A percentile compares a stretch with the other conserved stretches of the same genome.
These are phyloP conservation scores for Phragmatobia fuliginosa DNA, from an alignment of 2,888 invertebrate genomes.

Conservation along the genomic window DNA sequence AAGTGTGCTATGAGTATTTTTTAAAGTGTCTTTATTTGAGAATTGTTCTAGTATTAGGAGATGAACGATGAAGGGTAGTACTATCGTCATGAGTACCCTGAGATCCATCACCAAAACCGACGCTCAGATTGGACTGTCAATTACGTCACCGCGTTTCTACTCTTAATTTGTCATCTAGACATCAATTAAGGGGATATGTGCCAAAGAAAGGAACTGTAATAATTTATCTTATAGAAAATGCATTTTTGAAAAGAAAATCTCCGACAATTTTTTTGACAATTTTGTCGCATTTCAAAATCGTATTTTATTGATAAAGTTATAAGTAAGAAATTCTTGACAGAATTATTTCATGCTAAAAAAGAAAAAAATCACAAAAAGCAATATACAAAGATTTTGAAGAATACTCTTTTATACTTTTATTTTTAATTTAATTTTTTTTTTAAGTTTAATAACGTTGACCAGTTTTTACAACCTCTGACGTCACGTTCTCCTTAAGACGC, in stretches of 20 bases:
- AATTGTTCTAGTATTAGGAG: not conserved
- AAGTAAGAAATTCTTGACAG: too few species aligned
- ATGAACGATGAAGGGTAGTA: constrained; percentile 18
- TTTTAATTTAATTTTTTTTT: too few species aligned
- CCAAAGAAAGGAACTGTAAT: constrained; percentile 67
- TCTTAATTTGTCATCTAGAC: constrained; percentile 84
- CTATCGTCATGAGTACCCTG: constrained; percentile 35
- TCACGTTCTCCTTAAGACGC: not conserved
- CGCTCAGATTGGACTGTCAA: constrained; percentile 82
- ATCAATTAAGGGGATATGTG: constrained; percentile 81
- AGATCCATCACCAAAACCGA: constrained; percentile 74
- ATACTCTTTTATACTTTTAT: not conserved
- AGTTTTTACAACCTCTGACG: not conserved
- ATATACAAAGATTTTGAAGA: constrained; percentile 5
- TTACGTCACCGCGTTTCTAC: constrained; percentile 79
- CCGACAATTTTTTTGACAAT: constrained; percentile 39
- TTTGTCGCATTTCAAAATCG: too few species aligned
- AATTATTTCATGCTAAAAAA: too few species aligned
- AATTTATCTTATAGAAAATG: constrained; percentile 74
- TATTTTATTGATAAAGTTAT: too few species aligned
- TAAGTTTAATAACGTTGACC: not conserved
- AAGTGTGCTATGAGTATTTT: constrained; percentile 4
- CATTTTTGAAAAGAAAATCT: constrained; percentile 41
- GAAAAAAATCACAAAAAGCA: too few species aligned
- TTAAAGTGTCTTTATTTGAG: constrained; percentile 22